Base-by-base conservation (phyloP, 2,113 vertebrate species). In the Uria aalge region DNA sequence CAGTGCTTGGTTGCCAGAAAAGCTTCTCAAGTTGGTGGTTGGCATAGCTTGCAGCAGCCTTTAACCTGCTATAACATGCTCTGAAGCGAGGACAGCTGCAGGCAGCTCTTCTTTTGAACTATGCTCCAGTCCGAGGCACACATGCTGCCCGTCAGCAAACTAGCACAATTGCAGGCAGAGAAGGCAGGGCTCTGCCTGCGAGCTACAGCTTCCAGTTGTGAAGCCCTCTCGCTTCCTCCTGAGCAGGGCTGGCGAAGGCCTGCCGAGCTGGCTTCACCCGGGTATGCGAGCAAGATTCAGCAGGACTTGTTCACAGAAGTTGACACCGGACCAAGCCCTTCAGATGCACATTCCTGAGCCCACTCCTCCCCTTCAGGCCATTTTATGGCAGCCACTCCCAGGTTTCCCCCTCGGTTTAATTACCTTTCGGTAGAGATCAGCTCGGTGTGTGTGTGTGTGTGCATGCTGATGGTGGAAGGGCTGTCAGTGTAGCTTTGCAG, bases 331-430 rank as follows among this genome's bases (percentile, higher is more conserved):
- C 80, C 96, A 94, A 94, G 74, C 92, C 91, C 84, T 96, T 92
- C 91, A 95, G 87, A 91, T 67, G 94, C 69, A 40, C 96, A 95
- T 97, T 96, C 95, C 92, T 85, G 73, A 88, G 27, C 71, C 71
- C 83, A 68, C 89, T 96, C 96, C 88, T 85, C 66, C 57, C 91
- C 95, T 91, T 72, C 18, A 90, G 84, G 95, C 74, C 67, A 59
- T 87, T 90, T 89, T 73, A 57, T 85, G 47, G 32, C 73, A 90
- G 77, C 84, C 84, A 0, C 92, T 95, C 89, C 94, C 89, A 95
- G 84, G 57, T 94, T 97, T 82, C 94, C 92, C 85, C 89, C 88
- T 95, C 50, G 15, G 74, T 66, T 96, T 94, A 92, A 84, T 96
- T 94, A 89, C 34, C 73, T 87, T 75, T 32, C 17, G 13, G 21